Conservation (phyloP, 2,797 vertebrate species). For the Micromesistius poutassou region DNA sequence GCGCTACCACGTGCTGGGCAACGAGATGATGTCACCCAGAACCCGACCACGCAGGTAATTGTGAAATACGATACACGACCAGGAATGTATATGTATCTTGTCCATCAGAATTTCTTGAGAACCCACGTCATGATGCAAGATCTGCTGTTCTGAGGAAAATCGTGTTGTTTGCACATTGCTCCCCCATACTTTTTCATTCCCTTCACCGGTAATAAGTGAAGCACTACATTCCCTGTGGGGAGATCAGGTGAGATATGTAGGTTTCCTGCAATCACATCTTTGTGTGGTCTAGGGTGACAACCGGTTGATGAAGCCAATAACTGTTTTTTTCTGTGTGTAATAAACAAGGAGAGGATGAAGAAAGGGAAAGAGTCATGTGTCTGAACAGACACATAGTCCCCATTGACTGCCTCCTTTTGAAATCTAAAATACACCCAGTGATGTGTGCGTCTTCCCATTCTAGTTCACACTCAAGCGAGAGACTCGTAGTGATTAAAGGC, state of each 20-base stretch:
- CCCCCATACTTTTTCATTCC: background rate
- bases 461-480: background rate
- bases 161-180: conserved; percentile 4
- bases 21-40: conserved; percentile 98
- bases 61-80: too few relatives aligned
- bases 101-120: too few relatives aligned
- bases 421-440: conserved; percentile 41
- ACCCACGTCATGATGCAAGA: background rate
- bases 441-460: conserved; percentile 8
- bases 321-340: conserved; percentile 22
- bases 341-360: conserved; percentile 3
- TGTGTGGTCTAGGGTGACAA: conserved; percentile 15
- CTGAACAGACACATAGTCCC: conserved; percentile 40
- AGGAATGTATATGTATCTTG: too few relatives aligned
- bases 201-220: conserved; percentile 2
- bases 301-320: conserved; percentile 21
- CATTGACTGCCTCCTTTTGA: conserved; percentile 41
- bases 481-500: background rate
- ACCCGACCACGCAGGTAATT: conserved; percentile 92
- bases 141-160: background rate
- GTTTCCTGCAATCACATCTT: background rate
- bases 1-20: conserved; percentile 95
- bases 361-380: conserved; percentile 38
- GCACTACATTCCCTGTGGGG: background rate
- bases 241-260: conserved; percentile 9